Evolutionary conservation across 2,797 vertebrate genomes (phyloP), one percentile per base, ranked within the genome.

Genomic region (Tinamus major): DNA sequence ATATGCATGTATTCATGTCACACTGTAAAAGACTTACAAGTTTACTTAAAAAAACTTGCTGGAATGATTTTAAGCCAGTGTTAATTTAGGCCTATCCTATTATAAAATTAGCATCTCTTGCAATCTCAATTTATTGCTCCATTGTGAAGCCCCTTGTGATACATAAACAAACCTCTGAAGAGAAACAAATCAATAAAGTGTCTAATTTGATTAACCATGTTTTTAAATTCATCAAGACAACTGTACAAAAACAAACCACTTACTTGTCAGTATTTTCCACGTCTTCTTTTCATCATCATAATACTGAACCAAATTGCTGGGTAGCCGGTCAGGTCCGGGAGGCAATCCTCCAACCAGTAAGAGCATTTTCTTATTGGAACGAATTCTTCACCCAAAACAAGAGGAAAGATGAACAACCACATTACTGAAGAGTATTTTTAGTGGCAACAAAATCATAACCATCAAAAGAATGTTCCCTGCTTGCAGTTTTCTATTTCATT

Each of bases 221-320:
- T 97, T 98, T 97, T 89, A 39, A 97, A 97, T 97, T 96, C 97
- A 96, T 96, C 95, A 95, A 96, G 96, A 97, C 93, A 97, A 94
- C 89, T 96, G 85, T 92, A 92, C 75, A 74, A 92, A 96, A 97
- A 97, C 85, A 97, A 96, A 85, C 78, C 89, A 99, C 99, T 99
- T 98, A 99, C 99, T 99, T 98, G 99, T 99, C 97, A 99, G 99
- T 97, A 99, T 99, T 98, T 99, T 99, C 99, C 99, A 99, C 5
- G 99, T 99, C 98, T 99, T 99, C 98, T 99, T 99, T 97, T 99
- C 99, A 68, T 99, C 99, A 56, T 99, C 99, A 51, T 99, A 99
- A 98, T 99, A 99, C 97, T 99, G 99, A 98, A 99, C 99, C 98
- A 99, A 98, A 98, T 99, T 99, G 98, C 99, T 99, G 96, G 99